These are phyloP conservation scores for Phaonia tiefii DNA, from an alignment of 2,888 invertebrate genomes.

Conservation along the genomic window DNA sequence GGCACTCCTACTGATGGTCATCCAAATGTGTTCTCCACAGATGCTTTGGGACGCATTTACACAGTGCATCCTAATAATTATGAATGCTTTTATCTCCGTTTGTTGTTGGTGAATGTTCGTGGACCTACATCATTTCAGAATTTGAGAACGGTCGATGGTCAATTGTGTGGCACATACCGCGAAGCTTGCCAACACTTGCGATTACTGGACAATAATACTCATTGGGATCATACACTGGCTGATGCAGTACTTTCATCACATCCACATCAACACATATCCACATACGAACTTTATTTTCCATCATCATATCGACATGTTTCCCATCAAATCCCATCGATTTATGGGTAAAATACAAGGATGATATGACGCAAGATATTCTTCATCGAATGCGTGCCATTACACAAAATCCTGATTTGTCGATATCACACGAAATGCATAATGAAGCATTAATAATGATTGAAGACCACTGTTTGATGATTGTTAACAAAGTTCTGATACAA, in stretches of 20 bases:
- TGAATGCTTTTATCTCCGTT: constrained; percentile 72
- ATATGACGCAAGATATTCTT: constrained; percentile 34
- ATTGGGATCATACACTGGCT: no score
- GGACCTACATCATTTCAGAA: constrained; percentile 75
- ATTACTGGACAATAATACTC: no score
- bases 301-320: constrained; percentile 42
- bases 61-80: constrained; percentile 51
- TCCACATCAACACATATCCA: constrained; percentile 56
- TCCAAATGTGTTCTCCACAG: constrained; percentile 10
- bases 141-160: constrained; percentile 62
- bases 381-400: constrained; percentile 25
- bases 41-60: constrained; percentile 41
- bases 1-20: constrained; percentile 26
- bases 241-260: constrained; percentile 40
- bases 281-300: constrained; percentile 62
- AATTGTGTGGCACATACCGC: constrained; percentile 32
- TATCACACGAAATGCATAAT: constrained; percentile 45
- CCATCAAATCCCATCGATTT: constrained; percentile 44
- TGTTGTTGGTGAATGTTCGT: constrained; percentile 74
- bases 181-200: constrained; percentile 69
- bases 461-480: constrained; percentile 35
- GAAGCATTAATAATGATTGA: constrained; percentile 49
- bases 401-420: constrained; percentile 22
- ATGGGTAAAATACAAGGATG: constrained; percentile 40
- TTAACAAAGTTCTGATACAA: not conserved